Evolutionary conservation across 2,113 vertebrate species (phyloP).

Genomic region (Ginglymostoma cirratum): DNA sequence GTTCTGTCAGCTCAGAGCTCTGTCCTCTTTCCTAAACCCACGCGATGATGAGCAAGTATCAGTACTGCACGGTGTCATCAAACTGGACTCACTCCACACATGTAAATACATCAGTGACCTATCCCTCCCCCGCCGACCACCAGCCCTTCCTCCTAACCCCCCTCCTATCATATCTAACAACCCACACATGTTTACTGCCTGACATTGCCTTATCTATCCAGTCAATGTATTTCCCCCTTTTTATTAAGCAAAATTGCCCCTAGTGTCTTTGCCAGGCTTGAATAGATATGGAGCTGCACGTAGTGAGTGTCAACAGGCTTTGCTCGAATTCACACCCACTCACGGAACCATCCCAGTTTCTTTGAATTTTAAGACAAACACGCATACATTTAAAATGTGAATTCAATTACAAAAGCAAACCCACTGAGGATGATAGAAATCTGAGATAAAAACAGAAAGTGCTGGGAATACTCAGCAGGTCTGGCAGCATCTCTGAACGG

Average conservation of each 20-base stretch:
- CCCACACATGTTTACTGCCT: background rate
- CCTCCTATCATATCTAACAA: background rate
- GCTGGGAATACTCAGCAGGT: background rate
- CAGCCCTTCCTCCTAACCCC: background rate
- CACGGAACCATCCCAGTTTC: too few relatives aligned
- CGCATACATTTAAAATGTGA: background rate
- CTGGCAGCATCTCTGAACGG: background rate
- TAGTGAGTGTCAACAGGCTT: background rate
- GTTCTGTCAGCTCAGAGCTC: background rate
- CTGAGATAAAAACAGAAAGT: background rate
- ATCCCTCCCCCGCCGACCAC: background rate
- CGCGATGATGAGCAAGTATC: background rate
- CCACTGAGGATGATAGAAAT: background rate
- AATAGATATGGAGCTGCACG: background rate
- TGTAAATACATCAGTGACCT: background rate
- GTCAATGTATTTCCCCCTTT: background rate
- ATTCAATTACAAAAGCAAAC: background rate
- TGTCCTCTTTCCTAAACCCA: background rate
- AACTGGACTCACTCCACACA: background rate
- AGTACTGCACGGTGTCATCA: too few relatives aligned
- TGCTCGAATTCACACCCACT: background rate
- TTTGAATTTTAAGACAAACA: background rate
- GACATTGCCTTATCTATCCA: constrained; percentile 11
- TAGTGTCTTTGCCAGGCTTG: background rate
- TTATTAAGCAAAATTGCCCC: background rate